Conservation (phyloP, 2,113 vertebrate species). For the Oncorhynchus gorbuscha region DNA sequence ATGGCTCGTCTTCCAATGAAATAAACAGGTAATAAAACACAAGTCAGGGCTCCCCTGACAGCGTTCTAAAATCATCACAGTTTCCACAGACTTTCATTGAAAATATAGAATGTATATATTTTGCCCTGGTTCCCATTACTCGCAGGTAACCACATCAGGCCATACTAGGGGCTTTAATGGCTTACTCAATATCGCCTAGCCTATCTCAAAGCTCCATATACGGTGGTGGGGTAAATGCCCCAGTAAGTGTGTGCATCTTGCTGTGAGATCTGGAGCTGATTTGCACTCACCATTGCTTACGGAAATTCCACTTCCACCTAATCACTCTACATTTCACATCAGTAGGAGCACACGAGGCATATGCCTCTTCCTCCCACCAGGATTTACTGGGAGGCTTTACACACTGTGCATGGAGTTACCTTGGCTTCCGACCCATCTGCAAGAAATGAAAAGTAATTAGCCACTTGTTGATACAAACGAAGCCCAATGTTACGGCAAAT, state of each 20-base stretch:
- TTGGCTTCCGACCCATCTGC: slow-evolving; percentile 4
- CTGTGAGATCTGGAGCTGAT: slow-evolving; percentile 63
- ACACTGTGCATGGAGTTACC: slow-evolving; percentile 25
- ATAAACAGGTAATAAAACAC: slow-evolving; percentile 77
- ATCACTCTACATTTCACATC: slow-evolving; percentile 71
- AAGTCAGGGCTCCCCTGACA: slow-evolving; percentile 60
- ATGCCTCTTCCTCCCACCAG: slow-evolving; percentile 50
- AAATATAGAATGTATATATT: slow-evolving; percentile 63
- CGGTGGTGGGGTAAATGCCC: slow-evolving; percentile 24
- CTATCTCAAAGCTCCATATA: slow-evolving; percentile 50
- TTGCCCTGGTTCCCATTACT: slow-evolving; percentile 57
- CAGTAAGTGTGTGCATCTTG: slow-evolving; percentile 53
- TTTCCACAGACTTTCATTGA: slow-evolving; percentile 71
- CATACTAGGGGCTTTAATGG: slow-evolving; percentile 53
- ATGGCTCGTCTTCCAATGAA: slow-evolving; percentile 70
- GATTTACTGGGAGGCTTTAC: slow-evolving; percentile 46
- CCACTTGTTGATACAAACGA: slow-evolving; percentile 17
- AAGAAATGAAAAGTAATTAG: slow-evolving; percentile 9
- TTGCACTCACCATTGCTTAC: slow-evolving; percentile 61
- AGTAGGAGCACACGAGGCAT: slow-evolving; percentile 60
- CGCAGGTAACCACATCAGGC: slow-evolving; percentile 53
- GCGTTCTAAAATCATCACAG: slow-evolving; percentile 71
- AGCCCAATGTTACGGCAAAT: background rate
- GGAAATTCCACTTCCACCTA: slow-evolving; percentile 72
- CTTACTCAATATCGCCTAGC: slow-evolving; percentile 61